A percentile compares a stretch with the other conserved stretches of the same genome.
Conservation (phyloP, 2,888 invertebrate genomes). For the Brachyptera risi region DNA sequence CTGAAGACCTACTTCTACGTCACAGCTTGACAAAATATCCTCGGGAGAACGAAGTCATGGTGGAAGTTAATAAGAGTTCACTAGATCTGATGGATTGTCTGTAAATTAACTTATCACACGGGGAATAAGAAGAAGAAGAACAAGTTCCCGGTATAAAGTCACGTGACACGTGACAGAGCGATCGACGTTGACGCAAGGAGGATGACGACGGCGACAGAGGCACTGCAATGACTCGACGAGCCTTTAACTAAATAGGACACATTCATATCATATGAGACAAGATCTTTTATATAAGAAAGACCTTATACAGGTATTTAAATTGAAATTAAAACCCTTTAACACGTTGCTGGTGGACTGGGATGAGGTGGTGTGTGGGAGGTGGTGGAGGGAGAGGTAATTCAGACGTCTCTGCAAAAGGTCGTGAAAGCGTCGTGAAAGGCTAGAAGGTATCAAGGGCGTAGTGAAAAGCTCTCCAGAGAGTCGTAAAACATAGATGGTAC, state of each 20-base stretch:
- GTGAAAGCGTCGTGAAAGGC: background rate
- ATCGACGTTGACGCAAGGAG: slow-evolving; percentile 22
- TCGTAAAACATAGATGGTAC: slow-evolving; percentile 8
- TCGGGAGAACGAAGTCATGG: background rate
- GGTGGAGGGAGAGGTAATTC: background rate
- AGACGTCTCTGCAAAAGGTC: background rate
- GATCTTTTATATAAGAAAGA: background rate
- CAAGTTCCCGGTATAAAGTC: slow-evolving; percentile 16
- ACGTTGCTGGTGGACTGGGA: no score
- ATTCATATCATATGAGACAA: background rate
- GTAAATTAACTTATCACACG: slow-evolving; percentile 18
- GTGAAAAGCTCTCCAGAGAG: slow-evolving; percentile 4
- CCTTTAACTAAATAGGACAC: slow-evolving; percentile 24
- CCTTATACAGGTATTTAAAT: slow-evolving; percentile 1
- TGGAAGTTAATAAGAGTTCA: slow-evolving; percentile 12
- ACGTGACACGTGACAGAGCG: slow-evolving; percentile 24
- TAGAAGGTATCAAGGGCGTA: background rate
- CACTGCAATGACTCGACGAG: slow-evolving; percentile 25
- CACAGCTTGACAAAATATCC: background rate
- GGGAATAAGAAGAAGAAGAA: slow-evolving; percentile 7
- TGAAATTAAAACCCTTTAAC: slow-evolving; percentile 12
- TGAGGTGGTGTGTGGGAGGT: no score
- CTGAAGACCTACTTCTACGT: no score
- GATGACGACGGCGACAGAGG: slow-evolving; percentile 23
- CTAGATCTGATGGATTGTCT: slow-evolving; percentile 19